Base-by-base conservation (phyloP, 1,140 invertebrate genomes). In the Ladona fulva region DNA sequence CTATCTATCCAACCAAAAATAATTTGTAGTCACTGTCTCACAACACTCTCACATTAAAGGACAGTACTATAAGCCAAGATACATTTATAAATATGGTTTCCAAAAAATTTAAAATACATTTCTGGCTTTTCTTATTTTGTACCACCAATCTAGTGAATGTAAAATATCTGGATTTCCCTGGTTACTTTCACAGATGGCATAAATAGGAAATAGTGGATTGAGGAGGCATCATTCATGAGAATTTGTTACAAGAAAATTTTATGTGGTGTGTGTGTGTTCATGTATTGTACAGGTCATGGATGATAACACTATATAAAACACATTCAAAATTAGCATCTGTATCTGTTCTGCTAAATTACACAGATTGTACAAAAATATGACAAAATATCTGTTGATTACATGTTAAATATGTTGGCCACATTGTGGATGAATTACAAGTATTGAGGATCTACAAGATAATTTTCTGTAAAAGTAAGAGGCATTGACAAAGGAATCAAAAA, bases 321-420 rank as follows among this genome's bases (percentile, higher is more conserved):
- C 52, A 66, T 66, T 66, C 52, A 66, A 66, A 66, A 66, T 66
- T 66, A 66, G 52, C 52, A 19, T 66, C 52, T 66, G 52, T 66
- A 66, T 66, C 52, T 66, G 52, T 19, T 66, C 52, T 12, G 12
- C 52, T 66, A 66, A 66, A 66, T 66, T 66, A 66, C 52, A 66
- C 52, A 66, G 52, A 66, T 66, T 66, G 52, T 66, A 66, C 52
- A 66, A 66, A 66, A 66, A 66, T 66, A 66, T 66, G 52, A 66
- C 52, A 66, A 66, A 66, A 66, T 66, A 66, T 66, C n/a, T 66
- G 52, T 66, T 66, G 52, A 66, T 66, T 66, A 66, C 52, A 19
- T 66, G 29, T 66, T 6, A 22, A 66, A 6, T 6, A 6, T 6
- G 52, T 66, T 3, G 52, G 3, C n/a, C 3, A 6, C 14, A 16